Conservation (phyloP, 2,888 invertebrate species). For the Yponomeuta plumbellus region DNA sequence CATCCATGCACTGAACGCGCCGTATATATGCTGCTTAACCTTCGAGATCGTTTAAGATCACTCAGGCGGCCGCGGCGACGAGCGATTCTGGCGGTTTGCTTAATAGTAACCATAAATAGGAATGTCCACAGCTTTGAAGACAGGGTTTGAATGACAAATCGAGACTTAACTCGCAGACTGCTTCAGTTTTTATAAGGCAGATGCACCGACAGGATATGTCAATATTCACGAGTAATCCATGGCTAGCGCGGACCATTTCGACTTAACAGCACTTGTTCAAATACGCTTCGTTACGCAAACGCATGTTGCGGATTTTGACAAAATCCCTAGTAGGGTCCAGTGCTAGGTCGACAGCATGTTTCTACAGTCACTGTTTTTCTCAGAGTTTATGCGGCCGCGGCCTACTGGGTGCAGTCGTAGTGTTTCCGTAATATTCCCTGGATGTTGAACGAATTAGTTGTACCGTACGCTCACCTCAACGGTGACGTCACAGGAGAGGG, state of each 20-base stretch:
- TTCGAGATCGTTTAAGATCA: too few relatives aligned
- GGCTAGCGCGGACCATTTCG: slow-evolving; percentile 10
- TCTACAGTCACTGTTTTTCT: too few relatives aligned
- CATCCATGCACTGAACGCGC: too few relatives aligned
- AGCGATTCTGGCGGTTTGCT: too few relatives aligned
- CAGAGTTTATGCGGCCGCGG: not conserved
- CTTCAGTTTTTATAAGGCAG: slow-evolving; percentile 11
- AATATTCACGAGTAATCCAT: slow-evolving; percentile 33
- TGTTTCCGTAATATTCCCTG: not conserved
- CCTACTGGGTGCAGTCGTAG: slow-evolving; percentile 8
- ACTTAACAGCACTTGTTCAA: slow-evolving; percentile 42
- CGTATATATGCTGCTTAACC: too few relatives aligned
- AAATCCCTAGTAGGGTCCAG: not conserved
- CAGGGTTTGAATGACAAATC: not conserved
- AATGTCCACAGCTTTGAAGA: not conserved
- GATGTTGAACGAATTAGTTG: not conserved
- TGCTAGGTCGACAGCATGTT: not conserved
- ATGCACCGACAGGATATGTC: slow-evolving; percentile 29
- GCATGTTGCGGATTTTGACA: not conserved
- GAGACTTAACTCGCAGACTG: not conserved
- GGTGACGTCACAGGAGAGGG: slow-evolving; percentile 40
- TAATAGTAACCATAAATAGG: too few relatives aligned
- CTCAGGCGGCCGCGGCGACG: too few relatives aligned
- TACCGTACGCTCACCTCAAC: slow-evolving; percentile 19
- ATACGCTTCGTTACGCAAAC: slow-evolving; percentile 22